Evolutionary conservation across 2,888 invertebrate genomes (phyloP).

Genomic region (Terebella lapidaria): DNA sequence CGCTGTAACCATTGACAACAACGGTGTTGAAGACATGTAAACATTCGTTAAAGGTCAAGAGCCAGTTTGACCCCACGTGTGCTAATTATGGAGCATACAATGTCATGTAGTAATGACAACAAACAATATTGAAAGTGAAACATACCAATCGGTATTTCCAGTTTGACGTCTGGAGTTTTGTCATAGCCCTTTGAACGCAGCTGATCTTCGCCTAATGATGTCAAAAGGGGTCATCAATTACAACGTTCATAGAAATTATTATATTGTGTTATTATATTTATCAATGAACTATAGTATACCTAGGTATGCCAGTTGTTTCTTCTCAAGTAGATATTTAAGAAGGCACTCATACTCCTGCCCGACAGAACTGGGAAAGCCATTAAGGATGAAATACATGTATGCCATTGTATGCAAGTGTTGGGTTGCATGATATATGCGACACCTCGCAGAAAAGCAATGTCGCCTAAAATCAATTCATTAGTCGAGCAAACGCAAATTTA

Average conservation of each 20-base stretch:
- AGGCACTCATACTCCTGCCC: constrained; percentile 82
- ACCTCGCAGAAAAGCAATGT: no score
- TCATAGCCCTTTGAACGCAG: constrained; percentile 80
- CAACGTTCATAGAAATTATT: background rate
- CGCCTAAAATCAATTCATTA: no score
- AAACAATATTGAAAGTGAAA: background rate
- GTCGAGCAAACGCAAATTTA: no score
- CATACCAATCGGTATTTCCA: constrained; percentile 74
- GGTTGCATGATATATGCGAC: no score
- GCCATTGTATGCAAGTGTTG: no score
- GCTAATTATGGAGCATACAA: no score
- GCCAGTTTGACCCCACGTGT: no score
- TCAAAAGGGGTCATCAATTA: background rate
- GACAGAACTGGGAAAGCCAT: constrained; percentile 52
- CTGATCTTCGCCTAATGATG: constrained; percentile 75
- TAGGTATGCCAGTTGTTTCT: constrained; percentile 59
- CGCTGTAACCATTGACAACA: constrained; percentile 57
- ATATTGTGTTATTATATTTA: no score
- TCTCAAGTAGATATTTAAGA: constrained; percentile 62
- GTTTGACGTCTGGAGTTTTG: constrained; percentile 89
- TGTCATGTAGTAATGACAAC: no score
- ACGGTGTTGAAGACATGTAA: no score
- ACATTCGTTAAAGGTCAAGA: background rate
- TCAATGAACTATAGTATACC: no score
- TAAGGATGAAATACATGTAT: no score